Percentiles rank a stretch among this genome's conserved stretches.
These are phyloP conservation scores for Pollenia amentaria DNA, from an alignment of 2,888 invertebrate genomes.

Conservation along the genomic window DNA sequence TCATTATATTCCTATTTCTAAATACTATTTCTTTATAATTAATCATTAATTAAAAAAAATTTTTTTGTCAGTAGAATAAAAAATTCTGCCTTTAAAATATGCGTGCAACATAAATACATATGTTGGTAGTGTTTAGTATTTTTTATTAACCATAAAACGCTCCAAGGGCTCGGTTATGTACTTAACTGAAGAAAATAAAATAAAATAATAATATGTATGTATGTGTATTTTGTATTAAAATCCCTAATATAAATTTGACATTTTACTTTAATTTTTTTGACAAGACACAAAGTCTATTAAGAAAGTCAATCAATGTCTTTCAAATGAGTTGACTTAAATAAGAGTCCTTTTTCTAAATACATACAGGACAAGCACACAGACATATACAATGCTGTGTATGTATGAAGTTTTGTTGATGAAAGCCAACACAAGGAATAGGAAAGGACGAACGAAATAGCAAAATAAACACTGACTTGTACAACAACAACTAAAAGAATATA, in stretches of 20 bases:
- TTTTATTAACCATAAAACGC: too few relatives aligned
- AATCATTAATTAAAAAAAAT: not conserved
- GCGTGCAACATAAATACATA: not conserved
- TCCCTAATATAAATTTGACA: conserved; percentile 65
- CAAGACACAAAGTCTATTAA: conserved; percentile 83
- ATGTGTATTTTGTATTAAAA: conserved; percentile 36
- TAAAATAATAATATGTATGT: too few relatives aligned
- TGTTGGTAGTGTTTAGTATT: too few relatives aligned
- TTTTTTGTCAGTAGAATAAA: not conserved
- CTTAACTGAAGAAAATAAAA: too few relatives aligned
- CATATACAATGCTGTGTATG: not conserved
- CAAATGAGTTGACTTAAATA: conserved; percentile 80
- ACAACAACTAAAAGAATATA: conserved; percentile 1
- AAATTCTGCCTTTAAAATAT: conserved; percentile 39
- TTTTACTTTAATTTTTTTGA: conserved; percentile 77
- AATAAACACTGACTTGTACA: conserved; percentile 47
- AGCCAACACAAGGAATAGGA: conserved; percentile 50
- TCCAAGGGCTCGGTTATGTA: too few relatives aligned
- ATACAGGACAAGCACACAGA: conserved; percentile 61
- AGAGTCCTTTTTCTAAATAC: conserved; percentile 73
- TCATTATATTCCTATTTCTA: not conserved
- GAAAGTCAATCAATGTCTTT: conserved; percentile 84
- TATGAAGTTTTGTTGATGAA: conserved; percentile 44
- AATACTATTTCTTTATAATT: conserved; percentile 41
- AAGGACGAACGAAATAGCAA: conserved; percentile 54